Conservation (phyloP, 2,888 invertebrate genomes). For the Drosophila tripunctata region DNA sequence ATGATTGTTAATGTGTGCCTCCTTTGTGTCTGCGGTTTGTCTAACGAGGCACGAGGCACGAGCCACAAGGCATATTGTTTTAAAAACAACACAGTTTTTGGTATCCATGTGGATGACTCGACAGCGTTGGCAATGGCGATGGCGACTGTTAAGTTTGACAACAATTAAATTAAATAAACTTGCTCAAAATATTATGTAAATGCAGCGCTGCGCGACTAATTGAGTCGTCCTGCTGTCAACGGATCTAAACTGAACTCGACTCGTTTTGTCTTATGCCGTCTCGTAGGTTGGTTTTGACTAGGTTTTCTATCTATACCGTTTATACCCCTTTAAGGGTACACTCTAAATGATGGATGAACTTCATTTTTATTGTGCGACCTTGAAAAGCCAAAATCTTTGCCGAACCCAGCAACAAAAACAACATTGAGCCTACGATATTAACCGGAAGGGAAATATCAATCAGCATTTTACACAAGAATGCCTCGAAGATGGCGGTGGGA, state of each 20-base stretch:
- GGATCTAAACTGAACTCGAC: constrained; percentile 3
- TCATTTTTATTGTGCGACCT: constrained; percentile 74
- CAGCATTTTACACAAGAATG: constrained; percentile 73
- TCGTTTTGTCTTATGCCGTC: not conserved
- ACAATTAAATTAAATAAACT: constrained; percentile 69
- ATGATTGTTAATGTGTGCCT: constrained; percentile 68
- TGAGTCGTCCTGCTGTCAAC: constrained; percentile 61
- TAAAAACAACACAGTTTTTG: constrained; percentile 21
- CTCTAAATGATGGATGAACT: constrained; percentile 75
- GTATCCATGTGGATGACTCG: constrained; percentile 5
- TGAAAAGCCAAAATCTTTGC: constrained; percentile 46
- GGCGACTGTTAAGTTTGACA: constrained; percentile 28
- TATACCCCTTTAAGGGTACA: not conserved
- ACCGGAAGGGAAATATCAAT: constrained; percentile 73
- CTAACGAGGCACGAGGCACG: constrained; percentile 49
- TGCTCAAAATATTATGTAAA: constrained; percentile 72
- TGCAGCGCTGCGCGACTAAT: constrained; percentile 66
- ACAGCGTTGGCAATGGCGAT: not conserved
- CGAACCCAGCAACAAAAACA: constrained; percentile 17
- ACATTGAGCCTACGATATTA: constrained; percentile 59
- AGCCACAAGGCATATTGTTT: constrained; percentile 63
- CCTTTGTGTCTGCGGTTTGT: constrained; percentile 65
- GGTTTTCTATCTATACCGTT: not conserved
- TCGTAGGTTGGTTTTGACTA: not conserved
- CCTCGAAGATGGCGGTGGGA: constrained; percentile 13